Evolutionary conservation across 2,888 invertebrate species (phyloP), one percentile per base, ranked within the genome.

Genomic region (Catonia carolina): DNA sequence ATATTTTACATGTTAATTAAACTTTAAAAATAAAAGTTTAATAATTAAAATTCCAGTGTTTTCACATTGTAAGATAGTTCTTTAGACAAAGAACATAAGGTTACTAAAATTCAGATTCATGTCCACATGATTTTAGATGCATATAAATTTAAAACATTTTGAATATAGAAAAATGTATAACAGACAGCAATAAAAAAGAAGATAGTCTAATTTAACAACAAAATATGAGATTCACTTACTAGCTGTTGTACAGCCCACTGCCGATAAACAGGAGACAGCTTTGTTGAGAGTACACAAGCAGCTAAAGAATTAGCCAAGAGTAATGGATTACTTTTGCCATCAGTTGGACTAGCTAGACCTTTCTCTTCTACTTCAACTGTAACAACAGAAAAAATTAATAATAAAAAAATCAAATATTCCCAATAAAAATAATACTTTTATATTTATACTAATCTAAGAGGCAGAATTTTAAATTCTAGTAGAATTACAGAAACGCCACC

Each of bases 181-280:
- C n/a, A 8, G 12, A 18, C 5, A 17, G 18, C 6, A 5, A 41
- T 17, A 20, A 14, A 27, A 14, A 10, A 33, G 36, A 5, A 39
- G 14, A n/a, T n/a, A n/a, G n/a, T n/a, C n/a, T n/a, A n/a, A n/a
- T n/a, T n/a, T n/a, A n/a, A n/a, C n/a, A n/a, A n/a, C n/a, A n/a
- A n/a, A n/a, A n/a, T n/a, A n/a, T n/a, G n/a, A n/a, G n/a, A n/a
- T 8, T 10, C 27, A 57, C 73, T 72, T 66, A 79, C 79, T 60
- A 83, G 69, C 67, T 81, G 80, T 60, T 79, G 77, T 1, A 78
- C 74, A 0, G 82, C 80, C 83, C 82, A 83, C 66, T 80, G 78
- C 31, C 80, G 73, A 63, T 78, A 74, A 22, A 69, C 69, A 12
- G 75, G 70, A 39, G 74, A 71, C n/a, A 80, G 71, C 49, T 75